Conservation (phyloP, 2,797 vertebrate species). For the Lateolabrax maculatus region DNA sequence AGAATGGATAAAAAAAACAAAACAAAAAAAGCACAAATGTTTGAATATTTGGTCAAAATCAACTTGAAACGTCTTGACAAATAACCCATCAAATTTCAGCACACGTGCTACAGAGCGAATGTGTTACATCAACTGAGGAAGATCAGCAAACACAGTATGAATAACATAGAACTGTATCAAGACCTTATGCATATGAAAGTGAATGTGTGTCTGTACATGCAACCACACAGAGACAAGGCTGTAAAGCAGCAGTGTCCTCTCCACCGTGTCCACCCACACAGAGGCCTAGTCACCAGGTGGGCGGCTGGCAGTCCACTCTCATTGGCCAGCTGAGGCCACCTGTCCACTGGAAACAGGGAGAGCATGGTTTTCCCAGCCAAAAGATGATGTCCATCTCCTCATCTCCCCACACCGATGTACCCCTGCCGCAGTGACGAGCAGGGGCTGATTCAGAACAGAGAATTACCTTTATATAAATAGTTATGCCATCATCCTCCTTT, state of each 20-base stretch:
- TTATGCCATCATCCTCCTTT: slow-evolving; percentile 48
- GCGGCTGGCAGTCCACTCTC: slow-evolving; percentile 59
- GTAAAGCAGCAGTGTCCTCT: slow-evolving; percentile 64
- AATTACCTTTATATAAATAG: slow-evolving; percentile 72
- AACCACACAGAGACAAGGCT: slow-evolving; percentile 56
- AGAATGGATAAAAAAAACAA: too few species aligned
- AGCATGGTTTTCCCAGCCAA: slow-evolving; percentile 57
- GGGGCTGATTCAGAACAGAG: slow-evolving; percentile 63
- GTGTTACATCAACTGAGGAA: slow-evolving; percentile 14
- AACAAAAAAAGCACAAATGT: background rate
- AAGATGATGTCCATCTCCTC: slow-evolving; percentile 62
- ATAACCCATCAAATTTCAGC: background rate
- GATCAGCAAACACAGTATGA: slow-evolving; percentile 4
- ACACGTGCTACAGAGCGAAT: background rate
- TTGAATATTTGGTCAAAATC: background rate
- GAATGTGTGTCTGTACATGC: slow-evolving; percentile 32
- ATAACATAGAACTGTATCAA: slow-evolving; percentile 7
- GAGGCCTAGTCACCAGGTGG: slow-evolving; percentile 75
- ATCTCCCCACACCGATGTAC: slow-evolving; percentile 46
- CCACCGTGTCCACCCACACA: slow-evolving; percentile 66
- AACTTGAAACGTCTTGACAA: background rate
- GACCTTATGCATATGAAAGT: slow-evolving; percentile 32
- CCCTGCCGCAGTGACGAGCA: slow-evolving; percentile 46
- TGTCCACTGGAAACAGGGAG: slow-evolving; percentile 58
- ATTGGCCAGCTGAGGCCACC: slow-evolving; percentile 68